Conservation (phyloP, 2,113 vertebrate species). For the Phyllopteryx taeniolatus region DNA sequence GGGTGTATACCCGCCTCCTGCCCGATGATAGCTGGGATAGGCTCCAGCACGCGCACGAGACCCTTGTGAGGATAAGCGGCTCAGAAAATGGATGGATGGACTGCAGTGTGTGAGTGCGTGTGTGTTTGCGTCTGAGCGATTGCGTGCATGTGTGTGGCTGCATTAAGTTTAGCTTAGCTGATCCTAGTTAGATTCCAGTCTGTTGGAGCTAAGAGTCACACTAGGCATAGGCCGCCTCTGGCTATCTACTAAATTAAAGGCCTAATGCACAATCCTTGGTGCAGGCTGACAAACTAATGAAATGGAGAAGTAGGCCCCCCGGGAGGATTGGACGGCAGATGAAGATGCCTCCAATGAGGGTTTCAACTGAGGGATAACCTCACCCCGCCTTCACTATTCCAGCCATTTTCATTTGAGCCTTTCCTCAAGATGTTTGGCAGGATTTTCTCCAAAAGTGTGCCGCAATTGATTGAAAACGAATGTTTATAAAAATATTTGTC, state of each 20-base stretch:
- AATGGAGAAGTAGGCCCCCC: slow-evolving; percentile 78
- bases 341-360: slow-evolving; percentile 77
- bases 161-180: slow-evolving; percentile 66
- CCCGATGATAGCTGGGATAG: too few species aligned
- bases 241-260: slow-evolving; percentile 90
- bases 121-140: slow-evolving; percentile 19
- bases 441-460: neutral
- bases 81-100: neutral
- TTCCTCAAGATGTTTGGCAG: neutral
- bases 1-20: too few species aligned
- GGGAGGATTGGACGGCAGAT: slow-evolving; percentile 74
- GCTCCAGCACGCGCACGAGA: too few species aligned
- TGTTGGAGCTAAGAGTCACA: slow-evolving; percentile 68
- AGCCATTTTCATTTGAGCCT: slow-evolving; percentile 21
- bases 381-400: slow-evolving; percentile 60
- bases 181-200: slow-evolving; percentile 82
- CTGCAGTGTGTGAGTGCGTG: neutral
- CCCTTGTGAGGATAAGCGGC: too few species aligned
- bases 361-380: slow-evolving; percentile 68
- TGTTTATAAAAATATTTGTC: neutral
- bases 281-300: slow-evolving; percentile 87
- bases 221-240: slow-evolving; percentile 78
- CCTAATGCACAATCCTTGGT: slow-evolving; percentile 84
- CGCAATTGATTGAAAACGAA: neutral
- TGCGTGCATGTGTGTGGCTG: neutral